A percentile compares a stretch with the other conserved stretches of the same genome.
Conservation (phyloP, 2,888 invertebrate species). For the Hydriomena furcata region DNA sequence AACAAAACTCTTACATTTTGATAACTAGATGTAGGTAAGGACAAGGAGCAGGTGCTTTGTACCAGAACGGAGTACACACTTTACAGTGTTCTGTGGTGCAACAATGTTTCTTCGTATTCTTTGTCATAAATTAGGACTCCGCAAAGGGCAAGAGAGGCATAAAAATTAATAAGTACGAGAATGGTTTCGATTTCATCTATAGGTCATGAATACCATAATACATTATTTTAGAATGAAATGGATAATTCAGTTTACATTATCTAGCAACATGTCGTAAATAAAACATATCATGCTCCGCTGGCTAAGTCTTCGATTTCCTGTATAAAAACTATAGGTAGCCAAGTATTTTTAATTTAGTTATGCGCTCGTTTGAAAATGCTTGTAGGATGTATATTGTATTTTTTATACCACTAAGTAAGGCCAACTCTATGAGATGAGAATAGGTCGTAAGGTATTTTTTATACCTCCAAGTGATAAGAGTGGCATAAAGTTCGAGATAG, state of each 20-base stretch:
- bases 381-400: no score
- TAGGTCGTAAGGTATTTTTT: no score
- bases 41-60: constrained; percentile 15
- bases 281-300: background rate
- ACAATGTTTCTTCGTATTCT: constrained; percentile 16
- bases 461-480: no score
- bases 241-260: background rate
- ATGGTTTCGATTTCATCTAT: constrained; percentile 24
- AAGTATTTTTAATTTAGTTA: no score
- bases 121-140: constrained; percentile 19
- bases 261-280: no score
- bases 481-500: no score
- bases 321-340: no score
- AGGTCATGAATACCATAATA: constrained; percentile 16
- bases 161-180: constrained; percentile 14
- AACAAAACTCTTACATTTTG: background rate
- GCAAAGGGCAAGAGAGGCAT: constrained; percentile 24
- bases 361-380: no score
- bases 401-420: no score
- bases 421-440: no score
- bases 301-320: background rate
- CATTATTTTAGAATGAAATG: background rate
- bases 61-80: background rate
- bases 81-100: constrained; percentile 1
- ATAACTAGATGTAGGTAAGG: background rate